Base-by-base conservation (phyloP, 2,797 vertebrate genomes). In the Brachyalestes nurse region DNA sequence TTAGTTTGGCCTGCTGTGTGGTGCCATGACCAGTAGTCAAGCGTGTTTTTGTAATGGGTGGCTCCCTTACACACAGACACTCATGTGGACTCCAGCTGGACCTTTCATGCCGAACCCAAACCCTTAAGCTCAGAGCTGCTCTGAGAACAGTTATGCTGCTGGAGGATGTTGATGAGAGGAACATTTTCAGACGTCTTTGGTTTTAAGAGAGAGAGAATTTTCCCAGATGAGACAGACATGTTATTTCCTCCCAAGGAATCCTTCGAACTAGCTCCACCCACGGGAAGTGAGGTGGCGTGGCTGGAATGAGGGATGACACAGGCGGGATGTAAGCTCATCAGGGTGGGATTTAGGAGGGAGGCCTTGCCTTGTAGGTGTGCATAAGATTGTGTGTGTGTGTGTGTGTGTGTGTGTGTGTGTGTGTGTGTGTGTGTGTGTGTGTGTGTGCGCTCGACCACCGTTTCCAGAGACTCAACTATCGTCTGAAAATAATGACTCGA, bases 211-310 rank as follows among this genome's bases (percentile, higher is more conserved):
- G 42, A 67, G 7, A 47, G 28, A 74, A 23, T 58, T 82, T 75
- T 75, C 47, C 53, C 40, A 62, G 34, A 17, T 81, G 81, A 72
- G 62, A 58, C 58, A 25, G 40, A 73, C 57, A 38, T 75, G 81
- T 85, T 62, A 84, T 66, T 80, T 28, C 42, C 88, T 83, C 70
- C 66, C 81, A 78, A 64, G 75, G 51, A 42, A 25, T 65, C 77
- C 21, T 83, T 71, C 17, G n/a, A 42, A 72, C 3, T 17, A 34
- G 70, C 84, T 86, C 67, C 77, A 73, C 80, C 64, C 71, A 84
- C 90, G 93, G 93, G 92, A 94, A 93, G 90, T 92, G 87, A 93
- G 88, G 81, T 87, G 90, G 86, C 85, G 85, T 85, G 88, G 90
- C 83, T 90, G 88, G 90, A 85, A 89, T 88, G 84, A 81, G 71